Percentiles rank a stretch among this genome's conserved stretches.
Conservation (phyloP, 2,888 invertebrate genomes). For the Schizotus pectinicornis region DNA sequence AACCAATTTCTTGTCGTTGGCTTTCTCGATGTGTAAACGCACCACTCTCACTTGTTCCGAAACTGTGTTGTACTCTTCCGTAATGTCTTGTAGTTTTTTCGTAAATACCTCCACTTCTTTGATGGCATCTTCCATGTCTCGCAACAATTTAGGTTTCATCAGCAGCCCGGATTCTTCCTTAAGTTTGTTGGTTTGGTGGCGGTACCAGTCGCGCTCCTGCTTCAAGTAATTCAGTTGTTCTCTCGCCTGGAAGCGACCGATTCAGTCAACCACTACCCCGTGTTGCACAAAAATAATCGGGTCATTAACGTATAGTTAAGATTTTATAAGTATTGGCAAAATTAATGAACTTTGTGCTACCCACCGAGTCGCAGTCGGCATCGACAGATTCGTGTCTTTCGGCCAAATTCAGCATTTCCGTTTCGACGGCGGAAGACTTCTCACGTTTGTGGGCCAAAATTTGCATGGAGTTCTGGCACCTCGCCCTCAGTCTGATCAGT, state of each 20-base stretch:
- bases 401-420: slow-evolving; percentile 40
- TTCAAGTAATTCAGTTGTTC: slow-evolving; percentile 52
- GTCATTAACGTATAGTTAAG: too few species aligned
- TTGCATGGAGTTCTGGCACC: slow-evolving; percentile 59
- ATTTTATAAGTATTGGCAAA: too few species aligned
- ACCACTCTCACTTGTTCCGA: slow-evolving; percentile 8
- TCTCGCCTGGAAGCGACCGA: slow-evolving; percentile 34
- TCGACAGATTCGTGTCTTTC: slow-evolving; percentile 33
- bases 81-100: slow-evolving; percentile 21
- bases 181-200: slow-evolving; percentile 54
- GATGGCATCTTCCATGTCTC: slow-evolving; percentile 57
- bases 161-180: slow-evolving; percentile 58
- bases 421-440: slow-evolving; percentile 54
- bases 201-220: slow-evolving; percentile 53
- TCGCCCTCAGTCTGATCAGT: slow-evolving; percentile 56
- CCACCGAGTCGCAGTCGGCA: slow-evolving; percentile 34
- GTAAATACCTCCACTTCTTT: slow-evolving; percentile 47
- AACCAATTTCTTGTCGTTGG: background rate
- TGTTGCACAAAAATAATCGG: too few species aligned
- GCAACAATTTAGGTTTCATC: slow-evolving; percentile 53
- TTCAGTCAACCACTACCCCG: background rate
- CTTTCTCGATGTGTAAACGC: slow-evolving; percentile 2
- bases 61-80: slow-evolving; percentile 20
- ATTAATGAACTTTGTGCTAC: too few species aligned
- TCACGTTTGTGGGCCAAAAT: slow-evolving; percentile 60